phyloP scores from a whole-genome alignment of 2,888 invertebrate species.

The Heliconius cydno region DNA sequence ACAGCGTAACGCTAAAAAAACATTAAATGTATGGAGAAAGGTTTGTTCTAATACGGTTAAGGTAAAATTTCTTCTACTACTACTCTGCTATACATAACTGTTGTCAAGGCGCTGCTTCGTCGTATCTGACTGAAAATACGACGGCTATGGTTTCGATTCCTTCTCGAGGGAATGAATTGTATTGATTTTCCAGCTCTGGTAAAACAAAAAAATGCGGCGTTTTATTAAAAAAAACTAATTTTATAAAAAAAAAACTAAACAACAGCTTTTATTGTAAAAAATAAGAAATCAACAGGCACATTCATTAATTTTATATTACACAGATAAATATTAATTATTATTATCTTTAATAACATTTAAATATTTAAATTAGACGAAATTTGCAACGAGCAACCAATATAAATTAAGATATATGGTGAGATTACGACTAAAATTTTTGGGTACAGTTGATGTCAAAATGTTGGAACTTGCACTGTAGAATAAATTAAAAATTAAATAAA shows the following conservation, averaged over 20 bases:
- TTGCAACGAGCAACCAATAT: constrained; percentile 1
- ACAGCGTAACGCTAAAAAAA: too few species aligned
- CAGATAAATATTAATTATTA: not conserved
- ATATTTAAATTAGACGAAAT: constrained; percentile 19
- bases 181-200: too few species aligned
- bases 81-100: not conserved
- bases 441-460: constrained; percentile 24
- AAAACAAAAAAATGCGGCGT: too few species aligned
- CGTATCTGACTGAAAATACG: too few species aligned
- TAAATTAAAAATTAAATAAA: too few species aligned
- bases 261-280: not conserved
- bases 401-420: constrained; percentile 33
- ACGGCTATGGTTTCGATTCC: too few species aligned
- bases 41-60: too few species aligned
- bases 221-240: not conserved
- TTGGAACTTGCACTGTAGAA: not conserved
- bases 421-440: constrained; percentile 29
- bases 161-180: too few species aligned
- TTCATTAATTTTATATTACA: not conserved
- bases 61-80: too few species aligned
- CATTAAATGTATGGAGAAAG: too few species aligned
- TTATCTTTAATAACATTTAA: not conserved
- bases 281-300: not conserved
- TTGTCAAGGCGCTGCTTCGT: not conserved
- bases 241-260: not conserved